Percentiles rank a stretch among this genome's conserved stretches.
phyloP scores from a whole-genome alignment of 2,113 vertebrate species.

The Micronycteris hirsuta region DNA sequence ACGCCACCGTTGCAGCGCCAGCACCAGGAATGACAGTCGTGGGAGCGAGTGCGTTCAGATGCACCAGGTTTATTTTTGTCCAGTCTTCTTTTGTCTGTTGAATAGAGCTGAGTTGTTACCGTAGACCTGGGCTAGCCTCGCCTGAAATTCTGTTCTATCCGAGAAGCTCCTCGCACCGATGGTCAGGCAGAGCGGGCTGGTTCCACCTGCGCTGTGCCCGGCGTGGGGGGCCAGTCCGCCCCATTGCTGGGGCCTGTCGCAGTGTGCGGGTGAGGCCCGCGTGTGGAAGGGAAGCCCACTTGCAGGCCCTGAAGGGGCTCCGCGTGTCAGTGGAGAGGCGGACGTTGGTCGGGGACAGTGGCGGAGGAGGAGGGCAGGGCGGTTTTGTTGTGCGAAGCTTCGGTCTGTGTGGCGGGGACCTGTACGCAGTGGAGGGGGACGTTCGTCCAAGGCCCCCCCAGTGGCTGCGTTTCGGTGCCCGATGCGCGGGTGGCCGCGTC shows the following conservation, averaged over 20 bases:
- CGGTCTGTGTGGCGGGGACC: background rate
- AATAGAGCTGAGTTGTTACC: background rate
- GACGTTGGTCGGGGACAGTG: background rate
- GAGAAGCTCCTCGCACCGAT: background rate
- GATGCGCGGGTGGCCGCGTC: background rate
- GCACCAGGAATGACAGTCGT: background rate
- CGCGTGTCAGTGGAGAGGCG: background rate
- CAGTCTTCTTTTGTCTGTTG: background rate
- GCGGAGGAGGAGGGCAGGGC: background rate
- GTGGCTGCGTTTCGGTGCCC: background rate
- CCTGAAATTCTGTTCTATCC: background rate
- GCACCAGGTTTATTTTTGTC: background rate
- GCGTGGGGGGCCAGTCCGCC: background rate
- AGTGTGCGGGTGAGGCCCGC: background rate
- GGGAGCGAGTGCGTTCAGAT: background rate
- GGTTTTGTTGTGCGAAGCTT: background rate
- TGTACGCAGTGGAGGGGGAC: background rate
- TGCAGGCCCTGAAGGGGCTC: background rate
- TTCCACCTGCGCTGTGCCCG: rapidly evolving
- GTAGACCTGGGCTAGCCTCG: background rate
- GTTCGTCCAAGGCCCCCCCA: background rate
- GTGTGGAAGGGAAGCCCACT: background rate
- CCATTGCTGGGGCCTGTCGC: rapidly evolving
- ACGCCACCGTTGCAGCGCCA: background rate
- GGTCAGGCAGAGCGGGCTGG: background rate